A percentile compares a stretch with the other conserved stretches of the same genome.
These are phyloP conservation scores for Clarias platycephalus DNA, from an alignment of 2,797 vertebrate genomes.

Conservation along the genomic window DNA sequence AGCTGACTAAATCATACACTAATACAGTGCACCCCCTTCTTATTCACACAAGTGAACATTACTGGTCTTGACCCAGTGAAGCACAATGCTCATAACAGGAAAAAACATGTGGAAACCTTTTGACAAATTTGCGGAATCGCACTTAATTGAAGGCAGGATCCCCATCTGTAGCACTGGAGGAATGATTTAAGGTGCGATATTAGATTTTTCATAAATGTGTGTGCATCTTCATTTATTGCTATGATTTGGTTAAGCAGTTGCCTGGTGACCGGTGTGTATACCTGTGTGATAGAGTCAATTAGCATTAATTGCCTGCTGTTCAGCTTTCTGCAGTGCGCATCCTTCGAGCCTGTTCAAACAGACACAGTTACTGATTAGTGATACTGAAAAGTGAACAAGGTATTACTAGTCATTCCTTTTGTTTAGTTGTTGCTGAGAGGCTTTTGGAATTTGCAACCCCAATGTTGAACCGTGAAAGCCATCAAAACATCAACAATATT, in stretches of 20 bases:
- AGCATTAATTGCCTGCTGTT: slow-evolving; percentile 34
- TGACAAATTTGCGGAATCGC: slow-evolving; percentile 45
- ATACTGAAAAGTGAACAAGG: neutral
- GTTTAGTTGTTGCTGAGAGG: neutral
- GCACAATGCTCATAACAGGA: neutral
- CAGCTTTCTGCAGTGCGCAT: neutral
- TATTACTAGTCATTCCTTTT: neutral
- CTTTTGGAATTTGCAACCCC: neutral
- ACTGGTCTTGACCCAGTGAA: neutral
- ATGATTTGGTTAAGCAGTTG: neutral
- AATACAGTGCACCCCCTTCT: neutral
- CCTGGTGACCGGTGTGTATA: slow-evolving; percentile 2
- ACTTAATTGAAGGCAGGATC: slow-evolving; percentile 19
- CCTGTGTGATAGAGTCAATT: neutral
- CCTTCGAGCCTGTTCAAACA: neutral
- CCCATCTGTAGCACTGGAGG: neutral
- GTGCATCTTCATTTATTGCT: slow-evolving; percentile 16
- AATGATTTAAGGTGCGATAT: neutral
- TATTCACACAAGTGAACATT: neutral
- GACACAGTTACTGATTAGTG: neutral
- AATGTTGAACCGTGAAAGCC: neutral
- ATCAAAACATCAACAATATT: neutral
- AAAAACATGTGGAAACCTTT: slow-evolving; percentile 54
- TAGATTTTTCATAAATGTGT: neutral
- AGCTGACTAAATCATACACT: neutral